A percentile compares a stretch with the other conserved stretches of the same genome.
Evolutionary conservation across 2,797 vertebrate genomes (phyloP).

Genomic region (Sebastiscus tertius): DNA sequence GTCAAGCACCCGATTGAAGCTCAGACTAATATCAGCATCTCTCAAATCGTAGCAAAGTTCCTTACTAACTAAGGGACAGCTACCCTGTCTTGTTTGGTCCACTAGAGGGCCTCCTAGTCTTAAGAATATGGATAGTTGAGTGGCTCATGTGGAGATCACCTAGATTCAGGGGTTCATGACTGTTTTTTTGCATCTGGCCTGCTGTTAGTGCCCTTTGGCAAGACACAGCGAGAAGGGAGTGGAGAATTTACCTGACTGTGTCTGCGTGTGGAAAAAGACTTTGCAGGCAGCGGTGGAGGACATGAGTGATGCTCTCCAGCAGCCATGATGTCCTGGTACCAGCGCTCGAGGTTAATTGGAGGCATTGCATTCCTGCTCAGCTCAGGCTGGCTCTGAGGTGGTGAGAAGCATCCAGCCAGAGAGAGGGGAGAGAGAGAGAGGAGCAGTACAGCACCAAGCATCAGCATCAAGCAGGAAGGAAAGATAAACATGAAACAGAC

Average conservation of each 20-base stretch:
- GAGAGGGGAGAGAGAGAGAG: conserved; percentile 1
- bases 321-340: conserved; percentile 94
- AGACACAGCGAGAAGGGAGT: not conserved
- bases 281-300: conserved; percentile 93
- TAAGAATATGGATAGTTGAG: not conserved
- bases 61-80: not conserved
- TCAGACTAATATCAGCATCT: not conserved
- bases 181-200: not conserved
- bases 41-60: not conserved
- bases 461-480: conserved; percentile 61
- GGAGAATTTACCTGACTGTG: conserved; percentile 88
- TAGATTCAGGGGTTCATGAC: not conserved
- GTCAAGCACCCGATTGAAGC: not conserved
- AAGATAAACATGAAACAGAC: conserved; percentile 26
- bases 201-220: not conserved
- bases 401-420: conserved; percentile 58
- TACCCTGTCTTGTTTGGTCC: not conserved
- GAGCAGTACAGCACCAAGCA: conserved; percentile 46
- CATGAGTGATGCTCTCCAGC: conserved; percentile 87
- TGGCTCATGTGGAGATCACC: not conserved
- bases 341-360: conserved; percentile 91
- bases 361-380: conserved; percentile 81
- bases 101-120: conserved; percentile 36
- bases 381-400: conserved; percentile 77
- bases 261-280: conserved; percentile 89